Conservation (phyloP, 1,140 invertebrate genomes). For the Lordiphosa mommai region DNA sequence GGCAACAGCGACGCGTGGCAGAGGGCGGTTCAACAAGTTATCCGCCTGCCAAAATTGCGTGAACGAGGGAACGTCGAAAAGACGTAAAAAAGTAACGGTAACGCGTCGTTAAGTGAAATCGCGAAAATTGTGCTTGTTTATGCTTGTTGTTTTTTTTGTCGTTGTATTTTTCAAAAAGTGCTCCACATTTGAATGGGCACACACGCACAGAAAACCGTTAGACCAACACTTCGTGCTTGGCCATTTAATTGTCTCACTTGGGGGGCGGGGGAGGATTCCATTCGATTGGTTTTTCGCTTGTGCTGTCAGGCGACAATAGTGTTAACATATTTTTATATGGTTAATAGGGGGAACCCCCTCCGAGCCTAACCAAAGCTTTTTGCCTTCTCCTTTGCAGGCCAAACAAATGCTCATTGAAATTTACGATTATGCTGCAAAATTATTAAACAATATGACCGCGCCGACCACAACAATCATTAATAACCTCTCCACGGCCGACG, state of each 20-base stretch:
- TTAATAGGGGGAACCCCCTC: too few species aligned
- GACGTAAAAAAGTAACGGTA: too few species aligned
- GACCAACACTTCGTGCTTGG: constrained; percentile 28
- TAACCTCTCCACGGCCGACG: constrained; percentile 2
- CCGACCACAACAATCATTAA: constrained; percentile 42
- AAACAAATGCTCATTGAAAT: constrained; percentile 62
- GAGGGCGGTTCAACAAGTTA: too few species aligned
- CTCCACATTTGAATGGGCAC: constrained; percentile 21
- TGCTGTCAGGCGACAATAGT: constrained; percentile 68
- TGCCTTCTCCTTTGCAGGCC: constrained; percentile 41
- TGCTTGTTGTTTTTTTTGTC: background rate
- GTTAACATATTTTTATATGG: constrained; percentile 66
- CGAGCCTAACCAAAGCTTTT: constrained; percentile 19
- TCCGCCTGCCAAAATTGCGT: background rate
- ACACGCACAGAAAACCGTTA: constrained; percentile 9
- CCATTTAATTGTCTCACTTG: constrained; percentile 49
- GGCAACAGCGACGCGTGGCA: constrained; percentile 22
- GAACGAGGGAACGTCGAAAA: too few species aligned
- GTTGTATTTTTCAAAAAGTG: constrained; percentile 9
- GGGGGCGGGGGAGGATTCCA: constrained; percentile 19
- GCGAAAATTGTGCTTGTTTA: background rate
- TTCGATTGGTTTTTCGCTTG: constrained; percentile 51
- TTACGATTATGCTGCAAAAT: constrained; percentile 72
- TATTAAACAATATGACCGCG: constrained; percentile 73
- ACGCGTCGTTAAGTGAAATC: background rate